Evolutionary conservation across 1,140 invertebrate genomes (phyloP).

Genomic region (Manduca sexta): DNA sequence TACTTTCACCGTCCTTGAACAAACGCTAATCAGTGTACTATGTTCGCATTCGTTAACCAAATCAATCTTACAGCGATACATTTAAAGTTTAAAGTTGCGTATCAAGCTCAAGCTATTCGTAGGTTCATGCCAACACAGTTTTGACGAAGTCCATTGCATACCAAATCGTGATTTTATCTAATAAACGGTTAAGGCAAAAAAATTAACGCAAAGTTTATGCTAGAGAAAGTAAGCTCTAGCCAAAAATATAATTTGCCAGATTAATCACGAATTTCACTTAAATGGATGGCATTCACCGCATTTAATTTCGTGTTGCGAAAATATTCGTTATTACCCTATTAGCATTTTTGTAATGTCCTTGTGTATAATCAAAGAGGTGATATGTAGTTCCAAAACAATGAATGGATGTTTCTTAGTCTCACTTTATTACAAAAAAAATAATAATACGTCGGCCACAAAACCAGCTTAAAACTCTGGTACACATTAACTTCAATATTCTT

Average conservation of each 20-base stretch:
- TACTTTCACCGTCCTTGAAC: constrained; percentile 58
- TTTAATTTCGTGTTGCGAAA: background rate
- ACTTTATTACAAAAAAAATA: too few species aligned
- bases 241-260: constrained; percentile 5
- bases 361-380: too few species aligned
- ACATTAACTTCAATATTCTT: too few species aligned
- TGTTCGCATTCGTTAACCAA: too few species aligned
- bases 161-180: background rate
- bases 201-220: constrained; percentile 1
- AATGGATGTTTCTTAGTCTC: too few species aligned
- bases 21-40: background rate
- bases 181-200: background rate
- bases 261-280: constrained; percentile 8
- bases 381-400: too few species aligned
- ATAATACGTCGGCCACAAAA: too few species aligned
- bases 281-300: constrained; percentile 3
- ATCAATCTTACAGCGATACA: too few species aligned
- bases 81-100: background rate
- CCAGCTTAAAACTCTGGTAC: too few species aligned
- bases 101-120: background rate
- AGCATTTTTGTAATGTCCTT: background rate
- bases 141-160: background rate
- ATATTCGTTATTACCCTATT: background rate
- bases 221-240: constrained; percentile 14
- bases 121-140: constrained; percentile 11